Evolutionary conservation across 2,888 invertebrate genomes (phyloP), one percentile per base, ranked within the genome.

Genomic region (Villa cingulata): DNA sequence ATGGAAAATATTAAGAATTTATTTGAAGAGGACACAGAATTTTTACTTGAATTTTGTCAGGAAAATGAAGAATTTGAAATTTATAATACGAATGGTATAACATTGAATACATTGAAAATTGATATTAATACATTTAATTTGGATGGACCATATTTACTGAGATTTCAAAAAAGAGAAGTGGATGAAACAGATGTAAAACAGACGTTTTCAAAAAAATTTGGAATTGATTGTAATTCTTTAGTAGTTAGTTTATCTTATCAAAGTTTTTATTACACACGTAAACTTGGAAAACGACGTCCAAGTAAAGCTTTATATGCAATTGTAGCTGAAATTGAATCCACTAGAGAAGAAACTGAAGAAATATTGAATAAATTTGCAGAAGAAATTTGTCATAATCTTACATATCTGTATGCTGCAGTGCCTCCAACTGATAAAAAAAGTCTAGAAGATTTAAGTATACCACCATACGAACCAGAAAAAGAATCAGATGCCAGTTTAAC

Each of bases 41-140:
- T 83, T 56, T 65, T 85, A 50, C 62, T 87, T 54, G 85, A 87
- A 68, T 75, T 78, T 48, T 74, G 76, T 40, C 65, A 68, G 7
- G 74, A 75, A 53, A 74, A 75, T 59, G 74, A 74, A 54, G 65
- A 73, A 52, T 83, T 84, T 62, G 74, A 77, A 59, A 70, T 70
- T 5, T 82, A 81, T 60, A 72, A 72, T 57, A 72, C 74, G 23
- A 80, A 78, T 56, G 83, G 83, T 70, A 59, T 68, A 15, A 72
- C 66, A 9, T 58, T 66, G 58, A 80, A 77, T 65, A 77, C 82
- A 4, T 80, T 74, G 60, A 65, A 74, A 44, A 74, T 83, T 39
- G 75, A 82, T 62, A 59, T 80, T 44, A 69, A 74, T 42, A 72
- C 70, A 23, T 78, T 77, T 59, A 77, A 78, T 50, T 70, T 76